Evolutionary conservation across 2,797 vertebrate genomes (phyloP).

Genomic region (Pyrrhura leucotis): DNA sequence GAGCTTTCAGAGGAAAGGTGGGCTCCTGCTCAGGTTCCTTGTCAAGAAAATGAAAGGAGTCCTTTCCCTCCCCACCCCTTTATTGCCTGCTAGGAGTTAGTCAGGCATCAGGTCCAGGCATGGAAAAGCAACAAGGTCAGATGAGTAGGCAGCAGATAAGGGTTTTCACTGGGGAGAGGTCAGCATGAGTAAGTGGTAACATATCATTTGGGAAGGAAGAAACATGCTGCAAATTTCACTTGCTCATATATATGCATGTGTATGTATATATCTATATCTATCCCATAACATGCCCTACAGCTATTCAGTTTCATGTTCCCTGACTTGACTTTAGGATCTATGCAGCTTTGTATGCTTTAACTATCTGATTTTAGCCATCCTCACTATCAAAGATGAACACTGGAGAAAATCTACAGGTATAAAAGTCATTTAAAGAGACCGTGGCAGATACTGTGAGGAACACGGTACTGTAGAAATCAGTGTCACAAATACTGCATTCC

Average conservation of each 20-base stretch:
- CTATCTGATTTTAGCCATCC: not conserved
- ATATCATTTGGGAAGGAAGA: not conserved
- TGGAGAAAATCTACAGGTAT: not conserved
- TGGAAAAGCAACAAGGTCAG: not conserved
- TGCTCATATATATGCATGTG: not conserved
- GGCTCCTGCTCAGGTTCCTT: not conserved
- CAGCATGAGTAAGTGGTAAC: not conserved
- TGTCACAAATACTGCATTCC: not conserved
- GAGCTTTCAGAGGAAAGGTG: not conserved
- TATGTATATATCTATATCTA: accelerated
- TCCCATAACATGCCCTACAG: not conserved
- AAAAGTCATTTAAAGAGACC: not conserved
- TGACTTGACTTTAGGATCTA: not conserved
- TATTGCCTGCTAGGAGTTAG: not conserved
- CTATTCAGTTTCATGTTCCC: not conserved
- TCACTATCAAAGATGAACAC: not conserved
- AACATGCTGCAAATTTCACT: not conserved
- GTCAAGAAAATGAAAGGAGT: not conserved
- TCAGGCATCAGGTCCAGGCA: not conserved
- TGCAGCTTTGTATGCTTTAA: not conserved
- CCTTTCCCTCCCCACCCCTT: not conserved
- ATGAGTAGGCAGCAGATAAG: not conserved
- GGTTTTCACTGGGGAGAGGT: not conserved
- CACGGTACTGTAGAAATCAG: not conserved
- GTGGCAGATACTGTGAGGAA: not conserved